Evolutionary conservation across 2,113 vertebrate genomes (phyloP).

Genomic region (Cryptomyrus ogoouensis): DNA sequence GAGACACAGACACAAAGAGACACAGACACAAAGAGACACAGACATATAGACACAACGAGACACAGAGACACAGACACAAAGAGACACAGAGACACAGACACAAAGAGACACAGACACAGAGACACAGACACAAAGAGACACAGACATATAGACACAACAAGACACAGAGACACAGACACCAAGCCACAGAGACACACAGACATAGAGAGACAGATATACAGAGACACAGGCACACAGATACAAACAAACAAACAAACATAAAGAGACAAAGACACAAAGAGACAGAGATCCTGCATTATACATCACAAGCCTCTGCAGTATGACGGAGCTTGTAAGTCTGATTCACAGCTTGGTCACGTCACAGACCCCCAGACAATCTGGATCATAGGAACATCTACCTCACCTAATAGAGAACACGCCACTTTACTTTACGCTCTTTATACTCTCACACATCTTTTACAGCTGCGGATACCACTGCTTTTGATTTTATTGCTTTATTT

Average conservation of each 20-base stretch:
- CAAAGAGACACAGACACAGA: background rate
- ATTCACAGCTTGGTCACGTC: background rate
- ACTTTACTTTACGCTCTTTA: background rate
- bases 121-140: background rate
- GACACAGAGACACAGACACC: background rate
- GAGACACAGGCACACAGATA: background rate
- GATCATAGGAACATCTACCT: background rate
- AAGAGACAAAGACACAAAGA: slow-evolving; percentile 5
- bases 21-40: too few species aligned
- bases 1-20: too few species aligned
- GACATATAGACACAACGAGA: too few species aligned
- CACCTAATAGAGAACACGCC: background rate
- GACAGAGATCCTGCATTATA: background rate
- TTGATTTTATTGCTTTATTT: too few species aligned
- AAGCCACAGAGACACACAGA: too few species aligned
- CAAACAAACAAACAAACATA: background rate
- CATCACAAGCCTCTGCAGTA: background rate
- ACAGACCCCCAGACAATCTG: background rate
- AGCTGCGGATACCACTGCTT: background rate
- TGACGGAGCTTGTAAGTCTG: background rate
- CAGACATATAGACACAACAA: background rate
- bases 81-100: background rate
- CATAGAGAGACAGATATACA: too few species aligned
- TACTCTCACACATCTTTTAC: background rate
- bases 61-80: background rate